Evolutionary conservation across 2,113 vertebrate species (phyloP).

Genomic region (Azemiops feae): DNA sequence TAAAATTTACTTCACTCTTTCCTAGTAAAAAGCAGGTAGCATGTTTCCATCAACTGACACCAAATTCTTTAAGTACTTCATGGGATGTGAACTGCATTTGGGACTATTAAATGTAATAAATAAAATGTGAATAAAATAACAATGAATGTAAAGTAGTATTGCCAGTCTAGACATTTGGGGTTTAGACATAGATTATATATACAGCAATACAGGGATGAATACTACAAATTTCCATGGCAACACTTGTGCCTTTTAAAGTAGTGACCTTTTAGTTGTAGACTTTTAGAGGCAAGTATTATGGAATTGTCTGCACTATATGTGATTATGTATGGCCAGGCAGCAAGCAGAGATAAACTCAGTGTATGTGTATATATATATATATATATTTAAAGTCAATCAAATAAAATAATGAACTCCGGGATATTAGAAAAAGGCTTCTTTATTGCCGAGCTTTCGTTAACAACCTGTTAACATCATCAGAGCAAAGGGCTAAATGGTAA

Average conservation of each 20-base stretch:
- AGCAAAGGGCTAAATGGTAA: too few relatives aligned
- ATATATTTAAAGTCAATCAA: too few relatives aligned
- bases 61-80: neutral
- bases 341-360: constrained; percentile 1
- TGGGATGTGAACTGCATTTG: neutral
- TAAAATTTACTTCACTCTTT: neutral
- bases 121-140: neutral
- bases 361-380: too few relatives aligned
- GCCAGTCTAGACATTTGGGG: neutral
- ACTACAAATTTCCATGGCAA: constrained; percentile 25
- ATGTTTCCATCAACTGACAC: neutral
- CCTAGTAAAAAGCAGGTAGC: fast-evolving
- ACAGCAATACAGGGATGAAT: neutral
- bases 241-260: neutral
- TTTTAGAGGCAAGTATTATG: constrained; percentile 22
- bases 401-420: too few relatives aligned
- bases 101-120: neutral
- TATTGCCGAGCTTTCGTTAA: too few relatives aligned
- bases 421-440: too few relatives aligned
- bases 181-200: neutral
- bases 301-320: constrained; percentile 29
- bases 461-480: too few relatives aligned
- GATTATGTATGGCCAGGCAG: neutral
- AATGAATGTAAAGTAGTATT: neutral
- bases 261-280: neutral